Evolutionary conservation across 1,140 invertebrate species (phyloP).

Genomic region (Metaphire vulgaris): DNA sequence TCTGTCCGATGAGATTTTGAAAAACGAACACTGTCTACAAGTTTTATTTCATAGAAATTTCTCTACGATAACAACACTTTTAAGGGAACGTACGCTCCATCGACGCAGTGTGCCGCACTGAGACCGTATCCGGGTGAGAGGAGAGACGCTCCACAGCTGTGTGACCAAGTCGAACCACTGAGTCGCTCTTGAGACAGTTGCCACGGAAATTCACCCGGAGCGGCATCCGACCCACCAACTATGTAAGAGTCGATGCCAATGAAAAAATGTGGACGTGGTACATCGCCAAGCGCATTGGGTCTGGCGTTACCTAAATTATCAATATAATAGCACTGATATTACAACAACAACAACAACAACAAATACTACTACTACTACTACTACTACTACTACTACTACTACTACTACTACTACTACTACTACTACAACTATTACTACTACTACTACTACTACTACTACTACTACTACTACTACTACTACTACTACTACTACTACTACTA

Average conservation of each 20-base stretch:
- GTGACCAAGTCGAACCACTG: not conserved
- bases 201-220: slow-evolving; percentile 8
- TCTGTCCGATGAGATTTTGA: too few species aligned
- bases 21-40: too few species aligned
- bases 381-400: too few species aligned
- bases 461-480: too few species aligned
- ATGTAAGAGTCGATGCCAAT: not conserved
- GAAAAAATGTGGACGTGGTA: not conserved
- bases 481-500: too few species aligned
- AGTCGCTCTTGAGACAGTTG: slow-evolving; percentile 8
- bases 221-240: slow-evolving; percentile 1
- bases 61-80: not conserved
- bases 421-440: too few species aligned
- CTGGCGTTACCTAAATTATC: not conserved
- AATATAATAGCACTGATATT: not conserved
- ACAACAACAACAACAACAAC: too few species aligned
- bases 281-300: not conserved
- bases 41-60: too few species aligned
- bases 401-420: too few species aligned
- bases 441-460: too few species aligned
- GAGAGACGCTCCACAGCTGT: slow-evolving; percentile 19
- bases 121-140: slow-evolving; percentile 4
- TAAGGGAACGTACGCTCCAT: slow-evolving; percentile 11
- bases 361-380: too few species aligned
- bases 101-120: slow-evolving; percentile 24